phyloP scores from a whole-genome alignment of 53 echinoderm and acorn worm genomes.

The Temnopleurus reevesii region DNA sequence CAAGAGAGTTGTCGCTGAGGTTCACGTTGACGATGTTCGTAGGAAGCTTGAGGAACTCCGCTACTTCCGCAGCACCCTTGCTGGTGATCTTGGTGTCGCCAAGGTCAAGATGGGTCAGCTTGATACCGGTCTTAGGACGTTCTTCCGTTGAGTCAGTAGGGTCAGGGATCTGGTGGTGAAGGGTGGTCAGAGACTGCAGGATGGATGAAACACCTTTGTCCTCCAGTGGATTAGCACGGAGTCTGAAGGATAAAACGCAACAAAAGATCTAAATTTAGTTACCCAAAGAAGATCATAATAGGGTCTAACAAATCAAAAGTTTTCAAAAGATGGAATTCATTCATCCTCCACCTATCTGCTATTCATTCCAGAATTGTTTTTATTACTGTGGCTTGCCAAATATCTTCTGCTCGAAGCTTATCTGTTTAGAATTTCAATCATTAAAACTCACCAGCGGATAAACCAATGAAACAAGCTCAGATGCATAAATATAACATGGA shows the following conservation, averaged over 20 bases:
- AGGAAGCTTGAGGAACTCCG: slow-evolving; percentile 67
- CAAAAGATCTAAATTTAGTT: too few relatives aligned
- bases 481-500: too few relatives aligned
- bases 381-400: too few relatives aligned
- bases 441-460: too few relatives aligned
- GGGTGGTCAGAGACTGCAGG: slow-evolving; percentile 66
- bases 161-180: slow-evolving; percentile 48
- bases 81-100: slow-evolving; percentile 77
- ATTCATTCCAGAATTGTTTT: too few relatives aligned
- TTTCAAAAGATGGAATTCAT: too few relatives aligned
- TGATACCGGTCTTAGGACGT: slow-evolving; percentile 43
- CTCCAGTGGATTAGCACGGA: slow-evolving; percentile 82
- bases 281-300: too few relatives aligned
- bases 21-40: slow-evolving; percentile 72
- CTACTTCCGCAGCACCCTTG: slow-evolving; percentile 65
- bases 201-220: slow-evolving; percentile 76
- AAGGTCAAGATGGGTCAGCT: slow-evolving; percentile 74
- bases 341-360: too few relatives aligned
- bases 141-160: slow-evolving; percentile 12
- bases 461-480: too few relatives aligned
- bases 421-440: too few relatives aligned
- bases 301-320: too few relatives aligned
- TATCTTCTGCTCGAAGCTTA: too few relatives aligned
- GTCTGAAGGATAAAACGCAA: slow-evolving; percentile 58
- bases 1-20: slow-evolving; percentile 78